phyloP scores from a whole-genome alignment of 2,888 invertebrate genomes.

The Brachypalpus laphriformis region DNA sequence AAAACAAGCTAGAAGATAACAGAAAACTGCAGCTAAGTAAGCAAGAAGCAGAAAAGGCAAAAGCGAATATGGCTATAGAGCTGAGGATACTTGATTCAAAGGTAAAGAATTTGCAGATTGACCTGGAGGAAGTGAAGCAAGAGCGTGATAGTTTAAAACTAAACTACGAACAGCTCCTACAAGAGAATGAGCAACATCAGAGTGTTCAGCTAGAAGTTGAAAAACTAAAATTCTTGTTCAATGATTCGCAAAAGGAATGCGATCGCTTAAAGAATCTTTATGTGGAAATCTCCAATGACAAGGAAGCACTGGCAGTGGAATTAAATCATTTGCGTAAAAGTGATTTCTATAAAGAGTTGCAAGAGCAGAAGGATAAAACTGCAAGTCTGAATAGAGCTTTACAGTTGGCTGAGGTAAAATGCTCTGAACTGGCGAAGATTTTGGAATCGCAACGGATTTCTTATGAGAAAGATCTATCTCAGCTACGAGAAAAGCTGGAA shows the following conservation, averaged over 20 bases:
- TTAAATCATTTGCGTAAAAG: constrained; percentile 84
- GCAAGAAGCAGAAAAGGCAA: constrained; percentile 70
- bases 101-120: constrained; percentile 84
- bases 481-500: constrained; percentile 77
- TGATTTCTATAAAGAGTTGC: constrained; percentile 83
- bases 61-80: constrained; percentile 81
- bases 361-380: constrained; percentile 84
- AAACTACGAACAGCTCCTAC: constrained; percentile 77
- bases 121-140: constrained; percentile 81
- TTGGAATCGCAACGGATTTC: constrained; percentile 84
- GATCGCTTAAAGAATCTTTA: constrained; percentile 85
- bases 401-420: constrained; percentile 80
- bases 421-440: constrained; percentile 82
- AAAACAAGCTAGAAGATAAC: constrained; percentile 82
- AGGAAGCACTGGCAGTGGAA: constrained; percentile 85
- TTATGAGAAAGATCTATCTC: constrained; percentile 79
- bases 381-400: constrained; percentile 83
- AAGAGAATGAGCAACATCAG: constrained; percentile 77
- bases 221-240: constrained; percentile 83
- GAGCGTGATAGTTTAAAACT: constrained; percentile 78
- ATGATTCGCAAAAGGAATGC: constrained; percentile 84
- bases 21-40: constrained; percentile 76
- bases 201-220: constrained; percentile 83
- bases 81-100: constrained; percentile 83
- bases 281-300: constrained; percentile 85